Conservation (phyloP, 2,113 vertebrate species). For the Micronycteris hirsuta region DNA sequence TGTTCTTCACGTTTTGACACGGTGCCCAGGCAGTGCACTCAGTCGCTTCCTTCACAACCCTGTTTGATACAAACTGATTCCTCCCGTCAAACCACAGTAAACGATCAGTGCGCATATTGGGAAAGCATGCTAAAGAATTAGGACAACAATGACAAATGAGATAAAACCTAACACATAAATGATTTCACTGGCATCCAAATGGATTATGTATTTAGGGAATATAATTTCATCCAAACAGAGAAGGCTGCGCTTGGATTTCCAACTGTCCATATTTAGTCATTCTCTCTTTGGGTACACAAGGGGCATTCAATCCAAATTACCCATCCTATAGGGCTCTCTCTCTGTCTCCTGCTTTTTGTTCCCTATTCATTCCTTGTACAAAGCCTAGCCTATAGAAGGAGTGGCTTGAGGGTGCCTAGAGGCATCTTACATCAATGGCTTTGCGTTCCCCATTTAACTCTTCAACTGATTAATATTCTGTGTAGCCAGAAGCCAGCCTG, state of each 20-base stretch:
- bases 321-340: constrained; percentile 22
- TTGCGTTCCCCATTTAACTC: constrained; percentile 37
- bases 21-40: not conserved
- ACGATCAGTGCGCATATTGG: not conserved
- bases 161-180: constrained; percentile 45
- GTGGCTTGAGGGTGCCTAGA: constrained; percentile 24
- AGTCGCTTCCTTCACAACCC: not conserved
- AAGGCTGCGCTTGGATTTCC: not conserved
- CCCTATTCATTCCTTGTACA: constrained; percentile 54
- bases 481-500: constrained; percentile 47
- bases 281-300: constrained; percentile 41
- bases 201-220: constrained; percentile 29
- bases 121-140: not conserved
- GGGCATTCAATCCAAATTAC: constrained; percentile 63
- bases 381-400: constrained; percentile 59
- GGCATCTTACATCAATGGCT: constrained; percentile 63
- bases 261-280: constrained; percentile 42
- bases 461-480: constrained; percentile 60
- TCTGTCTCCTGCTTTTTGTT: constrained; percentile 54
- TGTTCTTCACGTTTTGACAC: not conserved
- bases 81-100: constrained; percentile 1
- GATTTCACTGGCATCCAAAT: constrained; percentile 39
- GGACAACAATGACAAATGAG: not conserved
- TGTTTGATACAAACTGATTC: not conserved
- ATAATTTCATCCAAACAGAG: constrained; percentile 41